Conservation (phyloP, 2,113 vertebrate genomes). For the Chlorodrepanis virens region DNA sequence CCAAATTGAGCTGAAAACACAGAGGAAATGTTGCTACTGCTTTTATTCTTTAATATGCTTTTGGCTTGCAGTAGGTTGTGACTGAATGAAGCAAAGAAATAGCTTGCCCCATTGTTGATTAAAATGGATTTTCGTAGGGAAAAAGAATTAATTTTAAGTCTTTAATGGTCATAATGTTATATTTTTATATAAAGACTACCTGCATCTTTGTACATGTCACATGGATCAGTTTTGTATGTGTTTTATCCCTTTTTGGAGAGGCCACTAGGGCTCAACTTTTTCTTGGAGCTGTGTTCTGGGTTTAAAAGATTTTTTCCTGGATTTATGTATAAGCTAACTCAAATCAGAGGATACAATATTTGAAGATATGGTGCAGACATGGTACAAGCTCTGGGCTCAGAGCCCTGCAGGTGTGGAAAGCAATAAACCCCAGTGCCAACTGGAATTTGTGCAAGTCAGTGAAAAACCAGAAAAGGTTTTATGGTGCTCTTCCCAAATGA, state of each 20-base stretch:
- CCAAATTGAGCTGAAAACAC: neutral
- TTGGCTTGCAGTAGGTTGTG: neutral
- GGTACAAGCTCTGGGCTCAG: rapidly evolving
- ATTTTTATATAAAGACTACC: neutral
- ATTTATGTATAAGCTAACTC: neutral
- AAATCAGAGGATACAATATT: neutral
- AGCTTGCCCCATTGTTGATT: neutral
- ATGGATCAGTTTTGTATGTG: rapidly evolving
- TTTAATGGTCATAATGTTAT: neutral
- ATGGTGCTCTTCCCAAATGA: neutral
- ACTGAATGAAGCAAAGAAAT: neutral
- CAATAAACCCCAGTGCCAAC: neutral
- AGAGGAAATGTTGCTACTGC: neutral
- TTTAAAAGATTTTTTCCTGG: neutral
- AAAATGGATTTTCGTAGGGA: neutral
- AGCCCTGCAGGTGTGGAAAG: neutral
- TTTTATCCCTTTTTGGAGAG: neutral
- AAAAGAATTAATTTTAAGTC: neutral
- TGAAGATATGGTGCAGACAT: neutral
- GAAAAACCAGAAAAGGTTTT: neutral
- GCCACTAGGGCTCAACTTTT: neutral
- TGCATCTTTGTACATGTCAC: neutral
- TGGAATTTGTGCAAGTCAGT: neutral
- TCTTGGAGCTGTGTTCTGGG: neutral
- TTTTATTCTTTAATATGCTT: neutral